Evolutionary conservation across 2,113 vertebrate species (phyloP), one percentile per base, ranked within the genome.

Genomic region (Pseudorectes ferrugineus): DNA sequence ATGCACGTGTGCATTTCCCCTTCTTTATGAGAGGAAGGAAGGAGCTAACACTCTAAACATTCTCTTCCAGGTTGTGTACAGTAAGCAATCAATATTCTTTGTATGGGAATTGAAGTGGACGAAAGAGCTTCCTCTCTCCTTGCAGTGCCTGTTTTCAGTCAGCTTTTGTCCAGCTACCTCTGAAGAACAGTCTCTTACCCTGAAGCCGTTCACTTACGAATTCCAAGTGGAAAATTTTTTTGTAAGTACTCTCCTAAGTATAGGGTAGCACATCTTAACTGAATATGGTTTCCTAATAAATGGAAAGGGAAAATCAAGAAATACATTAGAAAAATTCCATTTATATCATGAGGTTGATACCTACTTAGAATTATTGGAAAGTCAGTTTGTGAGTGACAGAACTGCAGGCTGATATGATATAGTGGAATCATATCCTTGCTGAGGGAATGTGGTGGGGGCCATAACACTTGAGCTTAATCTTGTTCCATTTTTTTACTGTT

Each of bases 71-170:
- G 93, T 96, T 9, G 89, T 99, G 92, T 97, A 98, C 98, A 99
- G 98, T 95, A 98, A 98, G 97, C 99, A 99, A 98, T 98, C 98
- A 5, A 96, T 99, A 95, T 99, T 98, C 98, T 99, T 99, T 82
- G 92, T 99, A 88, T 99, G 99, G 99, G 99, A 99, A 98, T 84
- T 99, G 95, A 98, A 95, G 94, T 99, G 99, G 99, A 98, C 95
- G 29, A 97, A 93, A 40, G 98, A 98, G 79, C 98, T 98, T 31
- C 98, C 99, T 45, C 90, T 98, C 17, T 97, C 98, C 72, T 98
- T 99, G 88, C 98, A 98, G 91, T 98, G 98, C 90, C 97, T 96
- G 63, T 99, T 99, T 97, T 99, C 99, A 33, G 96, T 99, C 72
- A 98, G 97, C 82, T 99, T 99, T 96, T 98, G 95, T 51, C 98